These are phyloP conservation scores for Drosophila rellima DNA, from an alignment of 2,888 invertebrate genomes.

Conservation along the genomic window DNA sequence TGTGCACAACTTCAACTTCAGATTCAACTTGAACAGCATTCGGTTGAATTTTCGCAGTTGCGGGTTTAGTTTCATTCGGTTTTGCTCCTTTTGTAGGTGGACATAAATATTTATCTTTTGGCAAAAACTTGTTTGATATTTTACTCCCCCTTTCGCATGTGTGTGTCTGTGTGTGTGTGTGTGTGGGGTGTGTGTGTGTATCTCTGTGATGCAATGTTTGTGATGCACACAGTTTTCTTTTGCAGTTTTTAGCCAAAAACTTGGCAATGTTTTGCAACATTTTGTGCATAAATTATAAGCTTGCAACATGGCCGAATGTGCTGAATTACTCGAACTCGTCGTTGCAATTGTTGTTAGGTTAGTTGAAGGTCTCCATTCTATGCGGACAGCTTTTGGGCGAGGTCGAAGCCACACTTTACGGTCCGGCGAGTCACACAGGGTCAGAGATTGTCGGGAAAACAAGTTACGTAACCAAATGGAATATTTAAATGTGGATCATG, in stretches of 20 bases:
- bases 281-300: slow-evolving; percentile 73
- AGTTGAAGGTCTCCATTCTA: slow-evolving; percentile 26
- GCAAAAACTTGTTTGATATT: slow-evolving; percentile 79
- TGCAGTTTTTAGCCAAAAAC: slow-evolving; percentile 62
- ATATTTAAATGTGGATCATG: background rate
- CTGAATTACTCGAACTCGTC: slow-evolving; percentile 14
- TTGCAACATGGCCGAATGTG: slow-evolving; percentile 57
- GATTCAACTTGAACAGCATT: slow-evolving; percentile 38
- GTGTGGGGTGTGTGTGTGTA: slow-evolving; percentile 18
- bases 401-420: slow-evolving; percentile 21
- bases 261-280: slow-evolving; percentile 76
- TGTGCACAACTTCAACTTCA: slow-evolving; percentile 65
- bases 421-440: slow-evolving; percentile 3
- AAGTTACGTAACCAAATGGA: slow-evolving; percentile 3
- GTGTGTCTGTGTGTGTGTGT: slow-evolving; percentile 13
- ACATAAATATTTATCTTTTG: slow-evolving; percentile 81
- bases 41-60: slow-evolving; percentile 19
- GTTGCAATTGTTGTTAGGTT: slow-evolving; percentile 34
- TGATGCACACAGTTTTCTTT: slow-evolving; percentile 61
- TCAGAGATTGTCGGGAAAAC: slow-evolving; percentile 3
- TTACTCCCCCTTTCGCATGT: slow-evolving; percentile 40
- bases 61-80: slow-evolving; percentile 20
- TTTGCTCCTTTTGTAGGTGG: slow-evolving; percentile 63
- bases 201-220: slow-evolving; percentile 49
- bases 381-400: slow-evolving; percentile 30